Evolutionary conservation across 2,888 invertebrate genomes (phyloP).

Genomic region (Scaeva pyrastri): DNA sequence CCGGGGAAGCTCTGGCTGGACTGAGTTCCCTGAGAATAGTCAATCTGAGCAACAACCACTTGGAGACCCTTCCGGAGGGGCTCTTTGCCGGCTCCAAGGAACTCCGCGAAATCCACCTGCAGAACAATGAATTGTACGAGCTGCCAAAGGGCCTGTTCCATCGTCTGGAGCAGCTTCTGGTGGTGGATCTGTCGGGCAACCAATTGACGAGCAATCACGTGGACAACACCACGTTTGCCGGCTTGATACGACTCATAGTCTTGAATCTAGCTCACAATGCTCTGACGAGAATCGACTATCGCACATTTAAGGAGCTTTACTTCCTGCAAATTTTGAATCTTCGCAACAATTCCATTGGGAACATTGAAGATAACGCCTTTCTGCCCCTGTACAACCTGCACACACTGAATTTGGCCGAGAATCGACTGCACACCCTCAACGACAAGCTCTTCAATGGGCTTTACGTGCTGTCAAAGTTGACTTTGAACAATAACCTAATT

Average conservation of each 20-base stretch:
- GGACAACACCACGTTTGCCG: conserved; percentile 94
- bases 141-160: conserved; percentile 93
- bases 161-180: conserved; percentile 92
- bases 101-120: conserved; percentile 92
- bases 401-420: conserved; percentile 94
- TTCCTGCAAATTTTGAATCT: conserved; percentile 94
- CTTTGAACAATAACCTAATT: conserved; percentile 93
- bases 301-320: conserved; percentile 93
- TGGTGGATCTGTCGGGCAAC: conserved; percentile 93
- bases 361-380: conserved; percentile 94
- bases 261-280: conserved; percentile 94
- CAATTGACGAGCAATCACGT: conserved; percentile 93
- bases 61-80: conserved; percentile 92
- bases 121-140: conserved; percentile 93
- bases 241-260: conserved; percentile 92
- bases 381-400: conserved; percentile 94
- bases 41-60: conserved; percentile 93
- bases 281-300: conserved; percentile 91
- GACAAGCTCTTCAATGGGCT: conserved; percentile 93
- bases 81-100: conserved; percentile 93
- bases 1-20: conserved; percentile 91
- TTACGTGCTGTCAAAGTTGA: conserved; percentile 92
- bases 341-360: conserved; percentile 94
- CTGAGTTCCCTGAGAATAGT: conserved; percentile 91
- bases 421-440: conserved; percentile 91